phyloP scores from a whole-genome alignment of 2,888 invertebrate species.

The Operophtera brumata region DNA sequence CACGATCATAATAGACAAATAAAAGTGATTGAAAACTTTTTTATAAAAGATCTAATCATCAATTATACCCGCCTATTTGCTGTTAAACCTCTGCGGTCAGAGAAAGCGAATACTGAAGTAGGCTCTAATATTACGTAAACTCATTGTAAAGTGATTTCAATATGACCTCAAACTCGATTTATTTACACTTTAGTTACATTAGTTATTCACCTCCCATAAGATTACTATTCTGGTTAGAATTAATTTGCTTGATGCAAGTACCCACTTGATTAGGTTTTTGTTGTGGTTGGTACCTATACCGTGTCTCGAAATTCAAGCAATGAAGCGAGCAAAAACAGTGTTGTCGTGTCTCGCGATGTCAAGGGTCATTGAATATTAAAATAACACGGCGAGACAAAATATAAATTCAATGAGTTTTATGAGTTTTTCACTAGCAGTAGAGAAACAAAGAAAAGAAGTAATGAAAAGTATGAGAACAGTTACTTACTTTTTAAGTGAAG shows the following conservation, averaged over 20 bases:
- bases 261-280: neutral
- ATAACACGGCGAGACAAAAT: too few species aligned
- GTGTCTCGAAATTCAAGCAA: constrained; percentile 5
- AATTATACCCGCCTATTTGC: neutral
- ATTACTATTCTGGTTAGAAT: constrained; percentile 18
- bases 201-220: constrained; percentile 7
- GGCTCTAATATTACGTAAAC: constrained; percentile 47
- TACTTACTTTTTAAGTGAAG: too few species aligned
- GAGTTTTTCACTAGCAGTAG: neutral
- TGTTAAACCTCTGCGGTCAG: constrained; percentile 40
- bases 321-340: neutral
- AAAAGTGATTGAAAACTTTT: neutral
- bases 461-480: too few species aligned
- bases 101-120: constrained; percentile 50
- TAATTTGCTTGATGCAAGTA: constrained; percentile 12
- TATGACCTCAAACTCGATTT: constrained; percentile 42
- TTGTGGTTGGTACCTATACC: too few species aligned
- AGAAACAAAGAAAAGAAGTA: neutral
- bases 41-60: neutral
- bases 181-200: constrained; percentile 36
- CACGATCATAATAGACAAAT: neutral
- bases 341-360: neutral
- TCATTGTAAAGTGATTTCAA: constrained; percentile 41
- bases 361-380: neutral
- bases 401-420: neutral